Evolutionary conservation across 2,113 vertebrate species (phyloP).

Genomic region (Gasterosteus nipponicus): DNA sequence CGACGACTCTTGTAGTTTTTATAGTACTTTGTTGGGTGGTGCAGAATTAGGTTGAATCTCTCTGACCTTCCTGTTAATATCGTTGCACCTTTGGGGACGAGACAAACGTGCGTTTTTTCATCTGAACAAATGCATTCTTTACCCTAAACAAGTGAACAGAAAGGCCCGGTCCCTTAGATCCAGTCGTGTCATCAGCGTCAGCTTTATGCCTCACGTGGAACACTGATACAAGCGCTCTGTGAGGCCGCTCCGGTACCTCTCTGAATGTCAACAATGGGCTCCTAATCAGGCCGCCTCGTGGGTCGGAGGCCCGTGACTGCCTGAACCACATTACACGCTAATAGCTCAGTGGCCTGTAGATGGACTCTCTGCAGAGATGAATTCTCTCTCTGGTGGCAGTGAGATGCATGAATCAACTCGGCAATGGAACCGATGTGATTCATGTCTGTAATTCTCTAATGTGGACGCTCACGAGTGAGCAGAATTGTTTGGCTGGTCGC

Average conservation of each 20-base stretch:
- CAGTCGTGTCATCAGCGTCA: not conserved
- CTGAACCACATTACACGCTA: conserved; percentile 21
- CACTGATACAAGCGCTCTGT: not conserved
- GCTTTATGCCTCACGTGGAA: not conserved
- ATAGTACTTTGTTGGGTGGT: not conserved
- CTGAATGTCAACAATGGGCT: conserved; percentile 43
- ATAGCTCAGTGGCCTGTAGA: conserved; percentile 17
- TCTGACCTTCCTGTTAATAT: not conserved
- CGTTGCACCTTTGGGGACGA: not conserved
- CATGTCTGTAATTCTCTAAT: conserved; percentile 1
- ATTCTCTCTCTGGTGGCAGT: conserved; percentile 28
- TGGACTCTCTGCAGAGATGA: conserved; percentile 29
- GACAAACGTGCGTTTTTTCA: not conserved
- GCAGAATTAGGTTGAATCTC: conserved; percentile 9
- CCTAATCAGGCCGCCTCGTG: conserved; percentile 41
- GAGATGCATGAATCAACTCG: conserved; percentile 28
- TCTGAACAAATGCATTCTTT: not conserved
- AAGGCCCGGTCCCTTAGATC: not conserved
- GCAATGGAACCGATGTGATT: conserved; percentile 11
- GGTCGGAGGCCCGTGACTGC: conserved; percentile 15
- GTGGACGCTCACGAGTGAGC: conserved; percentile 5
- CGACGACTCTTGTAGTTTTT: not conserved
- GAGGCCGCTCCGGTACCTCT: conserved; percentile 26
- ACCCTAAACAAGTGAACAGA: not conserved
- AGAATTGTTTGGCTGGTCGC: not conserved